Base-by-base conservation (phyloP, 2,113 vertebrate species). In the Thunnus thynnus region DNA sequence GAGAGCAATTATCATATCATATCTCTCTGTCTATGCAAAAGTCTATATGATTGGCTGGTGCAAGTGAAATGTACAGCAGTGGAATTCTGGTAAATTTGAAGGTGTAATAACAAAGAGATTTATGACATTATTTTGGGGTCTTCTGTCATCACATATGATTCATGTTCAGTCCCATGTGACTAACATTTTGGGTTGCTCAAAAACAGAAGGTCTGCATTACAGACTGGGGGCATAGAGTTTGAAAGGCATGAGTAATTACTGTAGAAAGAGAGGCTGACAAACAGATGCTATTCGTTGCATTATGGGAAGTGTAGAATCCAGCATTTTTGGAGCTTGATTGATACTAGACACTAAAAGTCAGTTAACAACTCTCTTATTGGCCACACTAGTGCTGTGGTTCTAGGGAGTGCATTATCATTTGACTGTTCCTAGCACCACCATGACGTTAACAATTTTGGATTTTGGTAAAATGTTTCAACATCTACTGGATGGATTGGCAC, bases 1-100 rank as follows among this genome's bases (percentile, higher is more conserved):
- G 65, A 10, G 25, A 63, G 65, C 44, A 74, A 50, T 58, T 58
- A 69, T 70, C 52, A 48, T 36, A 44, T 30, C 27, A 30, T 30
- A 65, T 51, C 20, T 6, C 52, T 78, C 25, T 22, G 55, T 27
- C 41, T 77, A 32, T 46, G 22, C 14, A 60, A 12, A n/a, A 20
- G 4, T 54, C 12, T 25, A 11, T 55, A 32, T 47, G 18, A 36
- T 22, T 66, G 62, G 55, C 41, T 72, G 16, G 14, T 84, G 18
- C 36, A 50, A 61, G 71, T 10, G 30, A 52, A 47, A 27, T 52
- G 16, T 5, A 0, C 10, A 10, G 47, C 5, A 20, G 36, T 52
- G 13, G 1, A 16, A 13, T 46, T 48, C 8, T 62, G 22, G 25
- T 57, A 56, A 50, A 55, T 69, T 13, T 54, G 13, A 58, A 32